Percentiles rank a stretch among this genome's conserved stretches.
These are phyloP conservation scores for Dipodomys merriami DNA, from an alignment of 2,113 vertebrate genomes.

Conservation along the genomic window DNA sequence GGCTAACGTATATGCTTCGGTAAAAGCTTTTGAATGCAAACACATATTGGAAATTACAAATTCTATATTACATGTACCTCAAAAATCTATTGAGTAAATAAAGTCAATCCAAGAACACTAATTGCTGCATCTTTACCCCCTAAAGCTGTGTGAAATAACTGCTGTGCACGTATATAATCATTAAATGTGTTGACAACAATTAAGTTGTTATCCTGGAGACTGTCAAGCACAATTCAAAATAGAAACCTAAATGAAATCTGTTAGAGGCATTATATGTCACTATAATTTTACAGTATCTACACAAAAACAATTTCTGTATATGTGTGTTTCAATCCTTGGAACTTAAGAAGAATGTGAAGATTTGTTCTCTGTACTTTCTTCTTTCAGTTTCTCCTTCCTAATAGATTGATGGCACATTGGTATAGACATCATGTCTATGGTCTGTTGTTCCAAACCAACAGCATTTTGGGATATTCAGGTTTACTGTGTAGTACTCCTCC, in stretches of 20 bases:
- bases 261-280: conserved; percentile 69
- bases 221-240: conserved; percentile 76
- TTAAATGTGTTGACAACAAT: conserved; percentile 81
- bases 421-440: neutral
- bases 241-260: conserved; percentile 71
- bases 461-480: neutral
- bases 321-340: neutral
- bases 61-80: conserved; percentile 59
- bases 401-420: neutral
- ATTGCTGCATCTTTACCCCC: conserved; percentile 79
- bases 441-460: neutral
- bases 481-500: neutral
- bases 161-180: conserved; percentile 77
- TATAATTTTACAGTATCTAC: conserved; percentile 47
- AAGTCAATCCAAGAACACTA: conserved; percentile 78
- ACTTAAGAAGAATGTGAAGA: neutral
- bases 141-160: conserved; percentile 77
- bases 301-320: neutral
- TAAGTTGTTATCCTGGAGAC: conserved; percentile 76
- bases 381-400: neutral
- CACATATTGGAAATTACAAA: conserved; percentile 45
- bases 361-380: neutral
- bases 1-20: neutral
- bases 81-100: conserved; percentile 83
- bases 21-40: conserved; percentile 52